A percentile compares a stretch with the other conserved stretches of the same genome.
Conservation (phyloP, 1,140 invertebrate species). For the Zaprionus lachaisei region DNA sequence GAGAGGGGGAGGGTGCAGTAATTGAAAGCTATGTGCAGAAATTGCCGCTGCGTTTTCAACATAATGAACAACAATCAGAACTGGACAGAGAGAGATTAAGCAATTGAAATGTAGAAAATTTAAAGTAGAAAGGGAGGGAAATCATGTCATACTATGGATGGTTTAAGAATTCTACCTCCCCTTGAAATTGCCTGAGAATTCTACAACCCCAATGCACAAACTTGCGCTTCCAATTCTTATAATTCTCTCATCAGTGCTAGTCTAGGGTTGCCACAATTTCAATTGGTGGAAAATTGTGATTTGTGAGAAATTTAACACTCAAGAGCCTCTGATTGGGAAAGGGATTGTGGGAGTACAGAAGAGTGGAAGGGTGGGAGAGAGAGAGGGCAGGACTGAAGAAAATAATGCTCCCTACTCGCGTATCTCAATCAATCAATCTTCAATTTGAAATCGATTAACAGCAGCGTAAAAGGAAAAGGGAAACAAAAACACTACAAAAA, state of each 20-base stretch:
- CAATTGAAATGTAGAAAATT: background rate
- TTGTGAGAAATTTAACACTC: slow-evolving; percentile 37
- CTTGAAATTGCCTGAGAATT: slow-evolving; percentile 1
- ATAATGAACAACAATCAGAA: slow-evolving; percentile 4
- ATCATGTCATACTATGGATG: background rate
- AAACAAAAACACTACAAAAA: slow-evolving; percentile 15
- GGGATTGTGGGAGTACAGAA: slow-evolving; percentile 25
- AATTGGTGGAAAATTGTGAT: slow-evolving; percentile 18
- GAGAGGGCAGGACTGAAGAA: background rate
- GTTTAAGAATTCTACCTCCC: background rate
- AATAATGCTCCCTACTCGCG: slow-evolving; percentile 19
- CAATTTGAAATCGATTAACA: slow-evolving; percentile 74
- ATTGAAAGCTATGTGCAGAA: background rate
- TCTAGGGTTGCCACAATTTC: slow-evolving; percentile 20
- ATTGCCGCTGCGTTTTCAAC: background rate
- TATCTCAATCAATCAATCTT: slow-evolving; percentile 68
- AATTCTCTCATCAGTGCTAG: slow-evolving; percentile 3
- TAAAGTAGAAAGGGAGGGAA: background rate
- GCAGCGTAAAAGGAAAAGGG: slow-evolving; percentile 8
- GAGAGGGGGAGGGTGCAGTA: background rate
- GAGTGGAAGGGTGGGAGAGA: no score
- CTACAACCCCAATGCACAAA: background rate
- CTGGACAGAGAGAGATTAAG: background rate
- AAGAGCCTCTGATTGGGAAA: background rate
- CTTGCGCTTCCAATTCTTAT: background rate